Conservation (phyloP, 2,113 vertebrate genomes). For the Podarcis cretensis region DNA sequence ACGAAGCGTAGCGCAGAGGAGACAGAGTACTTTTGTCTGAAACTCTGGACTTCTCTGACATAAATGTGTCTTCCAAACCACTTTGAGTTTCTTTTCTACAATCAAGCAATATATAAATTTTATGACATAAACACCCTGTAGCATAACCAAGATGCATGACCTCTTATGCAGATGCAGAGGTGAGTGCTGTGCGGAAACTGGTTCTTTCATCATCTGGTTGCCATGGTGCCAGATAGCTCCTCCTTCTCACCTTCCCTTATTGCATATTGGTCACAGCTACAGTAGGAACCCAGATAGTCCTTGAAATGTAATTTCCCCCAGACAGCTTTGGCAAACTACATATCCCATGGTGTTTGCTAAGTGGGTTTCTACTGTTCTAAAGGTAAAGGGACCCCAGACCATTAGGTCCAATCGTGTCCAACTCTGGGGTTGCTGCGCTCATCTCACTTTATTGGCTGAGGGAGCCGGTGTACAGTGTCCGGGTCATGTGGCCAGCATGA, state of each 20-base stretch:
- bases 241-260: not conserved
- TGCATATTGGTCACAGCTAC: not conserved
- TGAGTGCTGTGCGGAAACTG: too few relatives aligned
- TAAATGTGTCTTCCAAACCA: not conserved
- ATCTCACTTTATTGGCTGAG: too few relatives aligned
- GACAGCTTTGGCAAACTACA: not conserved
- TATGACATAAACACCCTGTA: too few relatives aligned
- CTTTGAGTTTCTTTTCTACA: too few relatives aligned
- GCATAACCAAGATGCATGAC: too few relatives aligned
- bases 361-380: not conserved
- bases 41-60: not conserved
- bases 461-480: too few relatives aligned
- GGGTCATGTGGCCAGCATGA: too few relatives aligned
- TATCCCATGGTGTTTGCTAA: not conserved
- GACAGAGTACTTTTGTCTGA: not conserved
- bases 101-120: too few relatives aligned
- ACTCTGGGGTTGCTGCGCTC: too few relatives aligned
- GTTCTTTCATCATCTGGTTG: not conserved
- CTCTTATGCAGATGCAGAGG: too few relatives aligned
- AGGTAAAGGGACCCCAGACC: too few relatives aligned
- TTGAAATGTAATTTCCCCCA: not conserved
- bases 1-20: constrained; percentile 6
- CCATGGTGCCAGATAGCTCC: not conserved
- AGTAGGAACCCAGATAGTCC: not conserved
- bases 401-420: too few relatives aligned